A percentile compares a stretch with the other conserved stretches of the same genome.
phyloP scores from a whole-genome alignment of 2,888 invertebrate genomes.

The Volucella bombylans region DNA sequence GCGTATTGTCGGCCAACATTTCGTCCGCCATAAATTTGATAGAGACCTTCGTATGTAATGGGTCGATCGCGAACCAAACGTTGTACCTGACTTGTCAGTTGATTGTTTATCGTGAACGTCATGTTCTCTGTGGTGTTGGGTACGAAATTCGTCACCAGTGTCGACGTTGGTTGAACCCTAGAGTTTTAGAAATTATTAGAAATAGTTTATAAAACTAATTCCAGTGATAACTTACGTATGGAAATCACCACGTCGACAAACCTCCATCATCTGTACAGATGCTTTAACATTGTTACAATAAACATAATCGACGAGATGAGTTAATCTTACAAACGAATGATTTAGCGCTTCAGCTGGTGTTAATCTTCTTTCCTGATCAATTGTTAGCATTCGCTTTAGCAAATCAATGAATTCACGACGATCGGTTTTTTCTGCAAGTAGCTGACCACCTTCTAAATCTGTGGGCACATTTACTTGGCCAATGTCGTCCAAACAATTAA shows the following conservation, averaged over 20 bases:
- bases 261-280: slow-evolving; percentile 98
- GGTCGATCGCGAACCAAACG: slow-evolving; percentile 88
- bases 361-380: slow-evolving; percentile 98
- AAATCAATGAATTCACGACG: slow-evolving; percentile 98
- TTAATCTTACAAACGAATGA: slow-evolving; percentile 96
- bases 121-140: slow-evolving; percentile 92
- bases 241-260: slow-evolving; percentile 84
- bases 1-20: slow-evolving; percentile 88
- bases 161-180: slow-evolving; percentile 84
- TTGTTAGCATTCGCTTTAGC: slow-evolving; percentile 98
- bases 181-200: slow-evolving; percentile 16
- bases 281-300: slow-evolving; percentile 98
- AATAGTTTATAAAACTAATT: background rate
- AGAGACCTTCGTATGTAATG: slow-evolving; percentile 89
- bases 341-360: slow-evolving; percentile 97
- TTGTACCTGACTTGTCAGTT: slow-evolving; percentile 89
- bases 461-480: slow-evolving; percentile 97
- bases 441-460: slow-evolving; percentile 98
- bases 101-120: slow-evolving; percentile 97
- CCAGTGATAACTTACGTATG: slow-evolving; percentile 79
- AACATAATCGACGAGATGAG: slow-evolving; percentile 97
- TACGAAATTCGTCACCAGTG: slow-evolving; percentile 89
- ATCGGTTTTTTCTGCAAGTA: slow-evolving; percentile 98
- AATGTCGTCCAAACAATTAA: slow-evolving; percentile 99
- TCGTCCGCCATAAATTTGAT: slow-evolving; percentile 86